These are phyloP conservation scores for Drosophila nannoptera DNA, from an alignment of 1,140 invertebrate species.

Conservation along the genomic window DNA sequence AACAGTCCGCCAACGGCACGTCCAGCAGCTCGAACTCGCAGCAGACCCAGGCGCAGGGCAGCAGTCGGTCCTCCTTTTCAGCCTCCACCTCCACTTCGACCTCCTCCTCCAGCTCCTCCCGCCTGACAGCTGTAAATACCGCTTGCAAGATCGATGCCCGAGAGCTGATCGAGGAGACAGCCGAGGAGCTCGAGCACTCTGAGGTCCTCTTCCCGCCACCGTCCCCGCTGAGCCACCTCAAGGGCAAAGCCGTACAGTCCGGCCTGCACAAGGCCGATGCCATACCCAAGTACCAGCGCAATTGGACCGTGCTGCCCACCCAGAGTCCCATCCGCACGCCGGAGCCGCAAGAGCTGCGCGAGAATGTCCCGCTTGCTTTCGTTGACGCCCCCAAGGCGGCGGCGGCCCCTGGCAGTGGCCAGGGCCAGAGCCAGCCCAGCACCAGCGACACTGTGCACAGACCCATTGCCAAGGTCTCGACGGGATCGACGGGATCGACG, in stretches of 20 bases:
- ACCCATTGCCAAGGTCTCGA: slow-evolving; percentile 61
- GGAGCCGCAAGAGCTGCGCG: slow-evolving; percentile 78
- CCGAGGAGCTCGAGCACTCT: slow-evolving; percentile 73
- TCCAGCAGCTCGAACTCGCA: slow-evolving; percentile 10
- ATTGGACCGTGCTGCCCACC: slow-evolving; percentile 81
- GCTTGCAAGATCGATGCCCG: slow-evolving; percentile 54
- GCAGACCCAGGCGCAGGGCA: slow-evolving; percentile 21
- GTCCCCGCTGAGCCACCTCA: slow-evolving; percentile 77
- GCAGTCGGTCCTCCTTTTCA: slow-evolving; percentile 32
- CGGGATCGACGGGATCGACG: slow-evolving; percentile 29
- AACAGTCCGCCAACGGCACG: slow-evolving; percentile 49
- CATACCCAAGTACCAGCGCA: slow-evolving; percentile 83
- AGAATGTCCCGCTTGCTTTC: slow-evolving; percentile 78
- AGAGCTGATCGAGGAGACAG: slow-evolving; percentile 70
- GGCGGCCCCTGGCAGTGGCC: not conserved
- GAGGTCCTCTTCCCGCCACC: slow-evolving; percentile 72
- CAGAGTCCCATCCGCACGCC: slow-evolving; percentile 80
- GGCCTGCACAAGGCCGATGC: slow-evolving; percentile 81
- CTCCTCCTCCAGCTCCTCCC: slow-evolving; percentile 7
- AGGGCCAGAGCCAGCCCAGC: not conserved
- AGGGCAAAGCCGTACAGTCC: slow-evolving; percentile 72
- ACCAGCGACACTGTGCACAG: slow-evolving; percentile 56
- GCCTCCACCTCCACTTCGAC: slow-evolving; percentile 2
- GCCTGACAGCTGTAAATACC: slow-evolving; percentile 37
- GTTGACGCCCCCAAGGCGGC: slow-evolving; percentile 61